A percentile compares a stretch with the other conserved stretches of the same genome.
These are phyloP conservation scores for Sclerodermus sp. DNA, from an alignment of 2,888 invertebrate species.

Conservation along the genomic window DNA sequence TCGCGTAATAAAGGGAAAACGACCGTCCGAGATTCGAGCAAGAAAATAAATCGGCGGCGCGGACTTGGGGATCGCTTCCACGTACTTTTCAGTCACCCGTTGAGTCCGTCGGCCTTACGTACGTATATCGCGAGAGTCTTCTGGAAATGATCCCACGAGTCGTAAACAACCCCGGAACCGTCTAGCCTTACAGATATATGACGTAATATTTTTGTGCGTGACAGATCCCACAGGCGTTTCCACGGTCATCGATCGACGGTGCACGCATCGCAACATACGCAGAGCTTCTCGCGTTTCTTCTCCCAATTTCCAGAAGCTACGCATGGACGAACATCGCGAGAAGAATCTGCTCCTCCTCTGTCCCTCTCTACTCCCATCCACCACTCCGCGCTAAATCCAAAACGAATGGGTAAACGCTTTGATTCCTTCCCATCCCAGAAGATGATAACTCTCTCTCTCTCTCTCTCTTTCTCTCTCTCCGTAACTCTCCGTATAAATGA, in stretches of 20 bases:
- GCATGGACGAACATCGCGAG: too few relatives aligned
- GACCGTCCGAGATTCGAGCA: slow-evolving; percentile 26
- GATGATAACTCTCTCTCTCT: too few relatives aligned
- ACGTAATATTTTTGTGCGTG: slow-evolving; percentile 51
- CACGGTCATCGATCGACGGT: slow-evolving; percentile 40
- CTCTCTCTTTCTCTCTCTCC: too few relatives aligned
- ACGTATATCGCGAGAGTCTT: slow-evolving; percentile 41
- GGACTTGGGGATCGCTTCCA: slow-evolving; percentile 27
- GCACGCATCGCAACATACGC: slow-evolving; percentile 35
- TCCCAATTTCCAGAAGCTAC: too few relatives aligned
- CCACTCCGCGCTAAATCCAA: too few relatives aligned
- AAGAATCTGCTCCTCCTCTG: too few relatives aligned
- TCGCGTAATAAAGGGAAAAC: slow-evolving; percentile 35
- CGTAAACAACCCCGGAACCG: slow-evolving; percentile 48
- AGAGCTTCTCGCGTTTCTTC: background rate
- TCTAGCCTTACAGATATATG: slow-evolving; percentile 47
- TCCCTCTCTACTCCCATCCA: too few relatives aligned
- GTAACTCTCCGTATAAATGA: too few relatives aligned
- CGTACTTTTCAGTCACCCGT: slow-evolving; percentile 36
- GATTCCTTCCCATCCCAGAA: too few relatives aligned
- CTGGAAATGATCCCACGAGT: slow-evolving; percentile 50
- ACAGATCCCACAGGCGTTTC: slow-evolving; percentile 46
- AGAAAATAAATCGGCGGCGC: slow-evolving; percentile 29
- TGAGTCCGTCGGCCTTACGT: slow-evolving; percentile 23
- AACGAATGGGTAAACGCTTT: too few relatives aligned